A percentile compares a stretch with the other conserved stretches of the same genome.
Conservation (phyloP, 2,888 invertebrate species). For the Allolobophora icterica region DNA sequence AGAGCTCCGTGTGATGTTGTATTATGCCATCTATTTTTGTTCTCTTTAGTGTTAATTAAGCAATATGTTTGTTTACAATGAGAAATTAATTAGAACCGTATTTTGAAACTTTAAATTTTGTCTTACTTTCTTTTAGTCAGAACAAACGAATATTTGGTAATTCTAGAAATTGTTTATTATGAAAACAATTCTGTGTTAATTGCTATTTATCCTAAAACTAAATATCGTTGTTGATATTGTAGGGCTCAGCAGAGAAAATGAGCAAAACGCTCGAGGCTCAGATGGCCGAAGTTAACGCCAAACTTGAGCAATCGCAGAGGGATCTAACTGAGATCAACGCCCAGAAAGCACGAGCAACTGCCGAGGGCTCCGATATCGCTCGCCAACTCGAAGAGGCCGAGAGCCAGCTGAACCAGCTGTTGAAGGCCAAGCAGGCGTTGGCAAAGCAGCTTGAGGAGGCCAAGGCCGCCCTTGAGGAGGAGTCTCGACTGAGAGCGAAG, state of each 20-base stretch:
- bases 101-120: too few species aligned
- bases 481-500: constrained; percentile 70
- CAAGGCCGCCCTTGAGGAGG: constrained; percentile 96
- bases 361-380: constrained; percentile 90
- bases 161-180: too few species aligned
- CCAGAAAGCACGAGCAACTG: constrained; percentile 91
- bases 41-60: too few species aligned
- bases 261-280: constrained; percentile 96
- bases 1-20: too few species aligned
- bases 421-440: constrained; percentile 87
- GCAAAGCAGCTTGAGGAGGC: constrained; percentile 96
- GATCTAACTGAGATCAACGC: constrained; percentile 86
- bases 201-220: too few species aligned
- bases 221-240: neutral
- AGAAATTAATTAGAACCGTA: too few species aligned
- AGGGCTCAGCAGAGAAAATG: constrained; percentile 98
- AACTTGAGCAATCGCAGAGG: constrained; percentile 96
- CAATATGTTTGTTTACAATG: too few species aligned
- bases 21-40: too few species aligned
- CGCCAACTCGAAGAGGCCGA: constrained; percentile 98
- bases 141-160: too few species aligned
- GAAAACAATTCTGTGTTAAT: too few species aligned
- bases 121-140: too few species aligned
- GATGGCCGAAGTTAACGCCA: constrained; percentile 90
- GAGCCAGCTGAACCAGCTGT: constrained; percentile 90